phyloP scores from a whole-genome alignment of 1,140 invertebrate genomes.

The Ctenoplectra terminalis region DNA sequence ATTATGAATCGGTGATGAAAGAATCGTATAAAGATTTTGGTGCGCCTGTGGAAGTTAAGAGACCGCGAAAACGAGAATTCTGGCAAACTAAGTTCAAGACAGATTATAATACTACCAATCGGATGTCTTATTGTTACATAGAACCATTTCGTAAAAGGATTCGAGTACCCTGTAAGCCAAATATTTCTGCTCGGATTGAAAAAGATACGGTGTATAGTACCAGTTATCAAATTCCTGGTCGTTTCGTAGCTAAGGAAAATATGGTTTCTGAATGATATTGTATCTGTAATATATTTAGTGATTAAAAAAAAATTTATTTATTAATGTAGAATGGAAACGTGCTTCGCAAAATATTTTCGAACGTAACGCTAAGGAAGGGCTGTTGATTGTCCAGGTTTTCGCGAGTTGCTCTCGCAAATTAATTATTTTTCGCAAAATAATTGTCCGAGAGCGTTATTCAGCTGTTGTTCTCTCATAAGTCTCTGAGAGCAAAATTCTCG shows the following conservation, averaged over 20 bases:
- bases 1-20: slow-evolving; percentile 2
- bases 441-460: too few species aligned
- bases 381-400: too few species aligned
- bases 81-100: slow-evolving; percentile 34
- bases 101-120: slow-evolving; percentile 20
- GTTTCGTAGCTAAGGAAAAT: background rate
- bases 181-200: background rate
- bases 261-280: background rate
- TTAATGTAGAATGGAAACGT: too few species aligned
- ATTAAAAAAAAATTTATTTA: too few species aligned
- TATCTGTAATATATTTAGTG: background rate
- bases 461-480: too few species aligned
- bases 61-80: background rate
- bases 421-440: too few species aligned
- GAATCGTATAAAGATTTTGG: slow-evolving; percentile 27
- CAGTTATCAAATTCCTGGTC: slow-evolving; percentile 20
- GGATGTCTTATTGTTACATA: slow-evolving; percentile 21
- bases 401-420: too few species aligned
- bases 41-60: background rate
- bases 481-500: too few species aligned
- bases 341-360: too few species aligned
- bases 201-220: slow-evolving; percentile 24
- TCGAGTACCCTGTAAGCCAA: background rate
- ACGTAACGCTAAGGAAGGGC: too few species aligned
- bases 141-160: background rate